Conservation (phyloP, 1,140 invertebrate species). For the Episyrphus balteatus region DNA sequence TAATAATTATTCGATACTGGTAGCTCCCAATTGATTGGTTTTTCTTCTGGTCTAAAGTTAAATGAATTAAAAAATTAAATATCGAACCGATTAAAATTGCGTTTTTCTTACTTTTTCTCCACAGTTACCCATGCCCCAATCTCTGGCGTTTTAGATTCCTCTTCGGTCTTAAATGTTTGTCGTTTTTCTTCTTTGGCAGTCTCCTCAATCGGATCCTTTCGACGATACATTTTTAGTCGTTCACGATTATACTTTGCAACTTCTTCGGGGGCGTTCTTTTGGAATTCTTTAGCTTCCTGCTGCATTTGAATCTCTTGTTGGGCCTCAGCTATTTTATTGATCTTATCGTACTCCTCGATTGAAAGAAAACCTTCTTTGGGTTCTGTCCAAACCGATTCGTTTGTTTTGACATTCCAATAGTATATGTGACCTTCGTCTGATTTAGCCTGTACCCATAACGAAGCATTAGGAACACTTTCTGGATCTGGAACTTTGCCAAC, state of each 20-base stretch:
- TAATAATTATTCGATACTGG: slow-evolving; percentile 37
- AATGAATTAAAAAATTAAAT: background rate
- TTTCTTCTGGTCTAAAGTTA: slow-evolving; percentile 17
- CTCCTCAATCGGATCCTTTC: slow-evolving; percentile 17
- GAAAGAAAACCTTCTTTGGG: slow-evolving; percentile 54
- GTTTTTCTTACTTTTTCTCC: slow-evolving; percentile 38
- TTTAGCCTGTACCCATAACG: slow-evolving; percentile 56
- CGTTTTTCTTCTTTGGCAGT: slow-evolving; percentile 39
- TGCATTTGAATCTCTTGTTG: slow-evolving; percentile 39
- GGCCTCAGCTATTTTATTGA: slow-evolving; percentile 40
- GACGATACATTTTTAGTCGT: slow-evolving; percentile 17
- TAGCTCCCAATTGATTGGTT: slow-evolving; percentile 46
- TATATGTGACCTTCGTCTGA: slow-evolving; percentile 56
- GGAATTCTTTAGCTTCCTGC: slow-evolving; percentile 22
- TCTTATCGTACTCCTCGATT: slow-evolving; percentile 49
- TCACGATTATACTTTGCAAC: slow-evolving; percentile 38
- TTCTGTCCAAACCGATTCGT: slow-evolving; percentile 53
- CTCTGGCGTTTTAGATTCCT: slow-evolving; percentile 43
- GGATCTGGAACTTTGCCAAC: slow-evolving; percentile 27
- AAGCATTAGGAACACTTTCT: slow-evolving; percentile 31
- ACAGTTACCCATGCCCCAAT: slow-evolving; percentile 55
- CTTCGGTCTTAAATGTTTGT: slow-evolving; percentile 37
- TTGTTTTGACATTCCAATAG: slow-evolving; percentile 67
- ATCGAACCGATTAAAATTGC: background rate
- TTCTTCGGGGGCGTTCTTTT: slow-evolving; percentile 30